Conservation (phyloP, 2,888 invertebrate species). For the Shargacucullia verbasci region DNA sequence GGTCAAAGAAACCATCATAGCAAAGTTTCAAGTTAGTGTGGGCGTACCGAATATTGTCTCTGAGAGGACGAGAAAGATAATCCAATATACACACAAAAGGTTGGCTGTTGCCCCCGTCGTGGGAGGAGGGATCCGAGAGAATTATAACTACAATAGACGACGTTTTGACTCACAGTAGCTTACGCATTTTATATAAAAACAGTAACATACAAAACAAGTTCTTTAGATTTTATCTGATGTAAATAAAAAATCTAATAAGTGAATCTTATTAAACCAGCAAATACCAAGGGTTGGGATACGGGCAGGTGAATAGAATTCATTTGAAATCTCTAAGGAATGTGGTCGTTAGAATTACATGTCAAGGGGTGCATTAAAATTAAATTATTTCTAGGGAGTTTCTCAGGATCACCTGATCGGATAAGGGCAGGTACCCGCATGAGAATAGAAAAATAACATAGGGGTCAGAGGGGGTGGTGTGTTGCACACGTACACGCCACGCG, state of each 20-base stretch:
- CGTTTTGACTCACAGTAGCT: slow-evolving; percentile 42
- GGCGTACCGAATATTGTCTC: slow-evolving; percentile 80
- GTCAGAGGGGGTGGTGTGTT: slow-evolving; percentile 45
- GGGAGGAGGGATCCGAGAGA: slow-evolving; percentile 53
- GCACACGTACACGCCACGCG: slow-evolving; percentile 28
- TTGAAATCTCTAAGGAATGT: slow-evolving; percentile 72
- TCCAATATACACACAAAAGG: slow-evolving; percentile 75
- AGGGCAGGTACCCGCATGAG: slow-evolving; percentile 80
- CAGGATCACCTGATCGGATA: slow-evolving; percentile 79
- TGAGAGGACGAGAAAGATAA: slow-evolving; percentile 75
- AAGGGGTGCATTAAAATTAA: slow-evolving; percentile 79
- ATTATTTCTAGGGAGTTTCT: slow-evolving; percentile 57
- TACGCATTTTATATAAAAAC: slow-evolving; percentile 36
- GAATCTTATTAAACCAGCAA: slow-evolving; percentile 71
- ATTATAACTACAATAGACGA: slow-evolving; percentile 54
- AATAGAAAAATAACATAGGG: slow-evolving; percentile 47
- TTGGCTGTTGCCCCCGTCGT: slow-evolving; percentile 53
- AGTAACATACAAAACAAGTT: slow-evolving; percentile 42
- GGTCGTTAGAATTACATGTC: slow-evolving; percentile 67
- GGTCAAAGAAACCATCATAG: slow-evolving; percentile 82
- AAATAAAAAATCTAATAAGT: slow-evolving; percentile 64
- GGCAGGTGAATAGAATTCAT: slow-evolving; percentile 82
- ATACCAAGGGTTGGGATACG: slow-evolving; percentile 69
- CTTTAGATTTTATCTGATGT: slow-evolving; percentile 61
- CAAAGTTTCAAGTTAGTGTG: slow-evolving; percentile 72